phyloP scores from a whole-genome alignment of 2,113 vertebrate species.

The Paraplagusia blochii region DNA sequence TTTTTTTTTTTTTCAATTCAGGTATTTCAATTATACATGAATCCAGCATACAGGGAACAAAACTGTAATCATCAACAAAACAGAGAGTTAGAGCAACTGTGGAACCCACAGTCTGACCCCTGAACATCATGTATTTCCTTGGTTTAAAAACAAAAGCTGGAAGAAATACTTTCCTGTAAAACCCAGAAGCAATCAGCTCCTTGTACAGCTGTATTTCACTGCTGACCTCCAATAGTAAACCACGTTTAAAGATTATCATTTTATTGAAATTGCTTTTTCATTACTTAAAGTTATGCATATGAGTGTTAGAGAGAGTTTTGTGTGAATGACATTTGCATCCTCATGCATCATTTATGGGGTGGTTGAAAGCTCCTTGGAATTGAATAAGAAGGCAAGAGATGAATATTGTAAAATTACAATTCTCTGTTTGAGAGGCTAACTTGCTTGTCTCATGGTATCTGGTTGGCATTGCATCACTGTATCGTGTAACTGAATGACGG shows the following conservation, averaged over 20 bases:
- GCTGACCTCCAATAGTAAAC: constrained; percentile 27
- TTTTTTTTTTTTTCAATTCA: too few species aligned
- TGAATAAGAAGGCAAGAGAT: constrained; percentile 73
- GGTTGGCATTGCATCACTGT: constrained; percentile 11
- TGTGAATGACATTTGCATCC: constrained; percentile 80
- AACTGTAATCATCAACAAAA: not conserved
- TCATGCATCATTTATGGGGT: constrained; percentile 91
- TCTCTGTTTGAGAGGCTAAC: constrained; percentile 62
- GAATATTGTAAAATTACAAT: constrained; percentile 84
- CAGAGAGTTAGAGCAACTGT: not conserved
- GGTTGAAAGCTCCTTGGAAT: constrained; percentile 68
- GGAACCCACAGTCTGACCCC: not conserved
- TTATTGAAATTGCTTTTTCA: constrained; percentile 75
- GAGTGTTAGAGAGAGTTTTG: constrained; percentile 46
- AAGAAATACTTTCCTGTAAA: too few species aligned
- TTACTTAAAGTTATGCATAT: constrained; percentile 55
- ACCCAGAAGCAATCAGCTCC: too few species aligned
- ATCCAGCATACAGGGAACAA: too few species aligned
- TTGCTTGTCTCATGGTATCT: constrained; percentile 33
- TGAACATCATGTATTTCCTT: not conserved
- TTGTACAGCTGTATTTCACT: constrained; percentile 48
- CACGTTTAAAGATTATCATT: constrained; percentile 67
- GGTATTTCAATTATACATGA: too few species aligned
- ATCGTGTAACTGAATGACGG: not conserved
- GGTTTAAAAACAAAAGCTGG: not conserved